Percentiles rank a stretch among this genome's conserved stretches.
phyloP scores from a whole-genome alignment of 2,113 vertebrate genomes.

The Cyprinodon brontotheroides region DNA sequence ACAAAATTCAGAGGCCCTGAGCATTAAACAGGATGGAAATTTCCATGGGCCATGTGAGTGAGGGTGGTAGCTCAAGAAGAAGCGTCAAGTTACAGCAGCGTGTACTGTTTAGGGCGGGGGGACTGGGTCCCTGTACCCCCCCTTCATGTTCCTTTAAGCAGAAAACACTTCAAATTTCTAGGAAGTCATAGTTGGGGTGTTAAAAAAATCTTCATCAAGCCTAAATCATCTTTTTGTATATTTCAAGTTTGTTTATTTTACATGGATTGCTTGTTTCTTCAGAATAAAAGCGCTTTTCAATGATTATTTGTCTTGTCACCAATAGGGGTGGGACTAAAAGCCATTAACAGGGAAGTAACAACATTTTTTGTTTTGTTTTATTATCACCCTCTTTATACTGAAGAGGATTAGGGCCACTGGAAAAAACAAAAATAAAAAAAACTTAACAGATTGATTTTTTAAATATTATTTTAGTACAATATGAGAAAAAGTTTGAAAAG shows the following conservation, averaged over 20 bases:
- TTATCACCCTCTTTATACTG: too few relatives aligned
- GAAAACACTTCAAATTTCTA: not conserved
- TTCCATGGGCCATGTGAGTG: slow-evolving; percentile 80
- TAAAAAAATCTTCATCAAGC: not conserved
- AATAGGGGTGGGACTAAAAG: not conserved
- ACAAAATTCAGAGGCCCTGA: slow-evolving; percentile 60
- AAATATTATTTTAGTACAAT: too few relatives aligned
- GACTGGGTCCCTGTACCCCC: not conserved
- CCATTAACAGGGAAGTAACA: not conserved
- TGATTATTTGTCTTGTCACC: too few relatives aligned
- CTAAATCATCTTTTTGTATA: not conserved
- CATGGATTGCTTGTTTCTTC: too few relatives aligned
- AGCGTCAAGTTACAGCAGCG: slow-evolving; percentile 70
- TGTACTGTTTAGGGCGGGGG: slow-evolving; percentile 2
- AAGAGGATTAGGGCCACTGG: too few relatives aligned
- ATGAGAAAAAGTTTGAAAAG: too few relatives aligned
- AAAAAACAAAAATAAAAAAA: too few relatives aligned
- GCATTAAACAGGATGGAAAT: slow-evolving; percentile 80
- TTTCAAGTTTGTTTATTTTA: not conserved
- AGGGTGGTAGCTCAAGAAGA: slow-evolving; percentile 56
- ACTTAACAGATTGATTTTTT: too few relatives aligned
- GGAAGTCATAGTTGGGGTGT: not conserved
- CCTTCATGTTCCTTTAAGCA: not conserved
- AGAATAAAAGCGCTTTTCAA: too few relatives aligned
- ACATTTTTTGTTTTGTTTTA: not conserved